phyloP scores from a whole-genome alignment of 2,113 vertebrate genomes.

The Callipepla californica region DNA sequence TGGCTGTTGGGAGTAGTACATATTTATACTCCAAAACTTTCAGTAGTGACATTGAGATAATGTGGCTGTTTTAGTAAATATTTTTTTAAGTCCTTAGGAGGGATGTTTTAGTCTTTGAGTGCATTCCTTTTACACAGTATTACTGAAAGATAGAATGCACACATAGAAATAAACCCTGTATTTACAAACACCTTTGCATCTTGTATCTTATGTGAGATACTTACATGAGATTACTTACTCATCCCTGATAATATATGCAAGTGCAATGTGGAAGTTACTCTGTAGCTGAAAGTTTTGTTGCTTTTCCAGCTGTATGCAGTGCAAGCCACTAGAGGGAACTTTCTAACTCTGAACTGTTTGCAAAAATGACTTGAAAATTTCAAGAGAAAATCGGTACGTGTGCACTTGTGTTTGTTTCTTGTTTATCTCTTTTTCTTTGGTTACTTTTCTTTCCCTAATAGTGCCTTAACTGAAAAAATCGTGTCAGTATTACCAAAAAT shows the following conservation, averaged over 20 bases:
- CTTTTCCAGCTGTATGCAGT: background rate
- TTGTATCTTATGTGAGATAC: background rate
- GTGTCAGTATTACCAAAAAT: constrained; percentile 96
- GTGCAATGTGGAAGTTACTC: background rate
- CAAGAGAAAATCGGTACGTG: background rate
- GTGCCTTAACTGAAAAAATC: constrained; percentile 97
- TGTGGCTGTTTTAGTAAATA: background rate
- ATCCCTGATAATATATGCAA: background rate
- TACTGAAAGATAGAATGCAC: no score
- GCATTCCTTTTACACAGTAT: background rate
- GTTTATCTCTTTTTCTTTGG: background rate
- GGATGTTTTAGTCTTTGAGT: background rate
- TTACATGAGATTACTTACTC: no score
- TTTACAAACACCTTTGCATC: background rate
- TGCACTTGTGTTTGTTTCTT: background rate
- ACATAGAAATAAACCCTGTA: background rate
- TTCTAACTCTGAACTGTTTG: background rate
- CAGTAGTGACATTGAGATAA: background rate
- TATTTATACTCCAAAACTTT: background rate
- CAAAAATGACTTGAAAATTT: background rate
- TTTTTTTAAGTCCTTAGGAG: background rate
- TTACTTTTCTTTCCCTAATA: constrained; percentile 62
- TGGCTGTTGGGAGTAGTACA: background rate
- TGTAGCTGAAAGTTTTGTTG: background rate
- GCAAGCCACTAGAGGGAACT: constrained; percentile 52